Conservation (phyloP, 2,888 invertebrate species). For the Pseudoips prasinana region DNA sequence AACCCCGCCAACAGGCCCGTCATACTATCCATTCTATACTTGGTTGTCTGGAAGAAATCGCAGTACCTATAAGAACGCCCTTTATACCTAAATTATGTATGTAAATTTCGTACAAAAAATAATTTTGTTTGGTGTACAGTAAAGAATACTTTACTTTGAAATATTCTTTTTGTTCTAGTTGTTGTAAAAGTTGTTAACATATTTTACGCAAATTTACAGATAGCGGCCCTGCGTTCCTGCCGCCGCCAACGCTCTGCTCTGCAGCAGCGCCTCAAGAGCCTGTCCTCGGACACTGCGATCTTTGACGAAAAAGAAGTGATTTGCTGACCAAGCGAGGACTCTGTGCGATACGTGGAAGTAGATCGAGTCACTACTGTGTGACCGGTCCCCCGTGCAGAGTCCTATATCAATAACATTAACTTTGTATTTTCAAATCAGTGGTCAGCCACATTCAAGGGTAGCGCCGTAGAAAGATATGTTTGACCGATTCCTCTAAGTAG, state of each 20-base stretch:
- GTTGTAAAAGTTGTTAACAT: too few relatives aligned
- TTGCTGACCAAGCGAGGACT: constrained; percentile 98
- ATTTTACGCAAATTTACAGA: too few relatives aligned
- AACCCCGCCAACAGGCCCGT: too few relatives aligned
- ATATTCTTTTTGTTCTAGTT: too few relatives aligned
- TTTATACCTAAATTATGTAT: too few relatives aligned
- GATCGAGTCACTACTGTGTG: constrained; percentile 96
- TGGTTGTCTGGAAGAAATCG: too few relatives aligned
- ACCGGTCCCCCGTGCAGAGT: constrained; percentile 78
- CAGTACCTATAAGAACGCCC: too few relatives aligned
- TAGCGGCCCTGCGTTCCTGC: constrained; percentile 78
- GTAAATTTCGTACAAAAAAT: too few relatives aligned
- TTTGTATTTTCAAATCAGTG: constrained; percentile 13
- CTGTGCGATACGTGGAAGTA: constrained; percentile 95
- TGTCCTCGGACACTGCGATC: constrained; percentile 91
- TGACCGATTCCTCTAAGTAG: constrained; percentile 40
- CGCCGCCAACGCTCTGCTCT: constrained; percentile 88
- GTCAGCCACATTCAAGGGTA: constrained; percentile 19
- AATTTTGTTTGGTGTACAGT: too few relatives aligned
- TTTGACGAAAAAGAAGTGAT: constrained; percentile 94
- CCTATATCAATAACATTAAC: constrained; percentile 27
- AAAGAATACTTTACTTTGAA: too few relatives aligned
- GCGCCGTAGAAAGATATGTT: constrained; percentile 29
- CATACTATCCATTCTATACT: too few relatives aligned
- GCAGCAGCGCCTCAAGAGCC: constrained; percentile 90